Evolutionary conservation across 2,797 vertebrate genomes (phyloP), one percentile per base, ranked within the genome.

Genomic region (Lacerta viridis): DNA sequence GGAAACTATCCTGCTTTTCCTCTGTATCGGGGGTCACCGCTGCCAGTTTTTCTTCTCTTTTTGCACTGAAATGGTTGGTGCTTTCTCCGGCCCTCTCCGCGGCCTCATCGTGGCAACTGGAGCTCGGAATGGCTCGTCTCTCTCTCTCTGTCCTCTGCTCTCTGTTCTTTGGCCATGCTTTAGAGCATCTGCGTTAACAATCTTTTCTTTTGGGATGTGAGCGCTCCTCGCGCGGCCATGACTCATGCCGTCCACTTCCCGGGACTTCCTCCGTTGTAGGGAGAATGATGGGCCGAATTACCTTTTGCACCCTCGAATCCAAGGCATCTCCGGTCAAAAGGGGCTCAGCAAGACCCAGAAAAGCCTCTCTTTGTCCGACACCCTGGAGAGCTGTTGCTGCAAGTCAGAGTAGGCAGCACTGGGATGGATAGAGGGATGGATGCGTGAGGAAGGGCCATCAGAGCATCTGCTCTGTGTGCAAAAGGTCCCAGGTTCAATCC

Each of bases 121-220:
- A 13, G 13, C 18, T 17, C 36, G 2, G 64, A 36, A 55, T 25
- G 64, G 29, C 66, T 79, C 13, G 17, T 64, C 33, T n/a, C 29
- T 41, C 81, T 20, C 15, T 13, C 13, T 29, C 55, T 29, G 2
- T 20, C 50, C n/a, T 23, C 55, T n/a, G 5, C 11, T n/a, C 20
- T 39, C 59, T 11, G 41, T 20, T 41, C 27, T 8, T 27, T 50
- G 29, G n/a, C 10, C 2, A 15, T 18, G 66, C 68, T 74, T 23
- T 29, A 15, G 36, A 7, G 5, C 33, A 4, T n/a, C 25, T 1
- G 11, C 20, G 10, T 18, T 7, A 1, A 4, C 13, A 2, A 20
- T 23, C 59, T 25, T 25, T 64, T 27, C 18, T 11, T 71, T 13
- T 15, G 46, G 11, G 27, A 46, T 2, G 6, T 27, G 20, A 3